Percentiles rank a stretch among this genome's conserved stretches.
Conservation (phyloP, 2,797 vertebrate species). For the Pogoniulus pusillus region DNA sequence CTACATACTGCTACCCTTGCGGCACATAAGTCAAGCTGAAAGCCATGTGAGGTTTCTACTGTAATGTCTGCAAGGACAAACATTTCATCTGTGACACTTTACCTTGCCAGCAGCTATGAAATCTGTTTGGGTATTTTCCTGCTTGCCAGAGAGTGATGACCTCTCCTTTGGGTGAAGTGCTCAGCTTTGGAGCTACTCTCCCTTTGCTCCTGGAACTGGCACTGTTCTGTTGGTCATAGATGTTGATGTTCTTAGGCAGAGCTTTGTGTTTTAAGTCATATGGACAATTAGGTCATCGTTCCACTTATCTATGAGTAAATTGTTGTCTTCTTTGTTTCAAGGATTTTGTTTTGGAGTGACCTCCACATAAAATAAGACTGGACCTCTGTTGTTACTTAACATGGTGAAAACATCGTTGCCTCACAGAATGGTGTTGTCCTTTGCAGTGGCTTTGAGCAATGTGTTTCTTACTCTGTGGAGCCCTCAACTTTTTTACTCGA, state of each 20-base stretch:
- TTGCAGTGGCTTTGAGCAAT: not conserved
- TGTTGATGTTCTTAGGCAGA: not conserved
- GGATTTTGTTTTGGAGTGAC: not conserved
- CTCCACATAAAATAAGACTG: not conserved
- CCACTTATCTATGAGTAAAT: not conserved
- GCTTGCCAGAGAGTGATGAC: slow-evolving; percentile 31
- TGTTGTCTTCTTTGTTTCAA: not conserved
- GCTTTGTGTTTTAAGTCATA: slow-evolving; percentile 13
- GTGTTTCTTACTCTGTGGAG: not conserved
- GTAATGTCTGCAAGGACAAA: not conserved
- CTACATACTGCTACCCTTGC: not conserved
- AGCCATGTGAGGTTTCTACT: not conserved
- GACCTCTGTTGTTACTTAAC: not conserved
- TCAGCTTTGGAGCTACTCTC: not conserved
- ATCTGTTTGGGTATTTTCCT: slow-evolving; percentile 20
- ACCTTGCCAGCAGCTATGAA: slow-evolving; percentile 16
- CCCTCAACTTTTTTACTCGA: not conserved
- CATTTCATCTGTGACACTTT: slow-evolving; percentile 1
- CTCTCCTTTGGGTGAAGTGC: slow-evolving; percentile 18
- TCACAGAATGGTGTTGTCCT: not conserved
- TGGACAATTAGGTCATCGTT: not conserved
- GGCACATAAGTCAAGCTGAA: not conserved
- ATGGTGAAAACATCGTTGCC: not conserved
- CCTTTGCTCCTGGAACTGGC: not conserved
- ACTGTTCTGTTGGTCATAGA: not conserved